Evolutionary conservation across 92 coral and sea anemone genomes (phyloP).

Genomic region (Zoanthus sociatus): DNA sequence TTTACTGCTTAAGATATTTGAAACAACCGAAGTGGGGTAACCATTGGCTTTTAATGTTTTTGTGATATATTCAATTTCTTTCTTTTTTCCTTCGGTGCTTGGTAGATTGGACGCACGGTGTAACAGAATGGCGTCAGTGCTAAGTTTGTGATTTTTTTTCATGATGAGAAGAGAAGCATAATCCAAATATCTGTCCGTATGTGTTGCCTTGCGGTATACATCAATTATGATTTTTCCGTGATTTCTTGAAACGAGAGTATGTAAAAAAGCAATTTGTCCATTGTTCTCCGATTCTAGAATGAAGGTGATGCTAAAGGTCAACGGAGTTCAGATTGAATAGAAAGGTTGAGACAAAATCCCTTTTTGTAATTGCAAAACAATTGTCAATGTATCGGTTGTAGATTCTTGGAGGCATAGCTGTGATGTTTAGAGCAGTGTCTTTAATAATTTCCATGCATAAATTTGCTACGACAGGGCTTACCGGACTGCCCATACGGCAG

Average conservation of each 20-base stretch:
- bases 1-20: not conserved
- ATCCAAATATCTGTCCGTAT: not conserved
- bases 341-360: not conserved
- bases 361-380: slow-evolving; percentile 16
- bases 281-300: not conserved
- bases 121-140: slow-evolving; percentile 14
- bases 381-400: not conserved
- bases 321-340: not conserved
- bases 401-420: slow-evolving; percentile 12
- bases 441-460: slow-evolving; percentile 22
- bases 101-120: slow-evolving; percentile 37
- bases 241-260: not conserved
- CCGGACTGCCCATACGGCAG: slow-evolving; percentile 47
- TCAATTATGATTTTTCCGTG: not conserved
- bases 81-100: slow-evolving; percentile 25
- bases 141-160: not conserved
- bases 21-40: slow-evolving; percentile 21
- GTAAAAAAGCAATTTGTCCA: not conserved
- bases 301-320: not conserved
- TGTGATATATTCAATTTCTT: slow-evolving; percentile 25
- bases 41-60: not conserved
- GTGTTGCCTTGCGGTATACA: not conserved
- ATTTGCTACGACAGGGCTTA: slow-evolving; percentile 20
- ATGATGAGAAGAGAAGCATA: not conserved
- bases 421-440: slow-evolving; percentile 25